phyloP scores from a whole-genome alignment of 2,888 invertebrate species.

The Clepsis dumicolana region DNA sequence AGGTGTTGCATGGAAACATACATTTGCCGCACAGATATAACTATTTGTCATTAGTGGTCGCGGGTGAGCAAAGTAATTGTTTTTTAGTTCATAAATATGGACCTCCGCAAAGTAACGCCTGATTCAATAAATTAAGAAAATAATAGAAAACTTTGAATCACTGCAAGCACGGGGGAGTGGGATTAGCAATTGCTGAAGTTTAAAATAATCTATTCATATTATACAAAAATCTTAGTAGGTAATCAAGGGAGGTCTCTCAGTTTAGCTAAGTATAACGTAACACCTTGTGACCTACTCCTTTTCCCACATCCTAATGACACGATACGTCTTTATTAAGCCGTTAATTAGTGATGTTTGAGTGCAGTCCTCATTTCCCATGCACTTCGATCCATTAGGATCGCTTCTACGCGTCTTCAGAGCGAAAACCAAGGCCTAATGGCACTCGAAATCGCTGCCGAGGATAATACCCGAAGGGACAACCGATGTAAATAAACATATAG shows the following conservation, averaged over 20 bases:
- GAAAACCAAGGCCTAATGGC: slow-evolving; percentile 2
- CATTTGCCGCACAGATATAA: too few species aligned
- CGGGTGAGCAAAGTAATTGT: too few species aligned
- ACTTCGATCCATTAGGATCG: background rate
- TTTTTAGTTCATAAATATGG: too few species aligned
- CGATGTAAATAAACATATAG: background rate
- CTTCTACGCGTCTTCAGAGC: background rate
- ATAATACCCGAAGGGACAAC: background rate
- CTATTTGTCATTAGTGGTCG: too few species aligned
- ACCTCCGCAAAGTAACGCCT: too few species aligned
- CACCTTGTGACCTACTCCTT: background rate
- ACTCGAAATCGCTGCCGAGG: slow-evolving; percentile 1
- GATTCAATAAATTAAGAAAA: too few species aligned
- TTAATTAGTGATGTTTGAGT: background rate
- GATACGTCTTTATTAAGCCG: background rate
- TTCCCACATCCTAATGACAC: background rate
- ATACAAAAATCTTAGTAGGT: background rate
- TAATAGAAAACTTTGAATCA: too few species aligned
- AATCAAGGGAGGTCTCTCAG: background rate
- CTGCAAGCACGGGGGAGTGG: too few species aligned
- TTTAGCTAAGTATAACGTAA: background rate
- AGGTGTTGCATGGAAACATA: too few species aligned
- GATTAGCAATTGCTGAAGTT: too few species aligned
- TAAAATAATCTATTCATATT: too few species aligned
- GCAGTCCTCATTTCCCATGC: background rate